phyloP scores from a whole-genome alignment of 2,113 vertebrate species.

The Aspidoscelis tigris region DNA sequence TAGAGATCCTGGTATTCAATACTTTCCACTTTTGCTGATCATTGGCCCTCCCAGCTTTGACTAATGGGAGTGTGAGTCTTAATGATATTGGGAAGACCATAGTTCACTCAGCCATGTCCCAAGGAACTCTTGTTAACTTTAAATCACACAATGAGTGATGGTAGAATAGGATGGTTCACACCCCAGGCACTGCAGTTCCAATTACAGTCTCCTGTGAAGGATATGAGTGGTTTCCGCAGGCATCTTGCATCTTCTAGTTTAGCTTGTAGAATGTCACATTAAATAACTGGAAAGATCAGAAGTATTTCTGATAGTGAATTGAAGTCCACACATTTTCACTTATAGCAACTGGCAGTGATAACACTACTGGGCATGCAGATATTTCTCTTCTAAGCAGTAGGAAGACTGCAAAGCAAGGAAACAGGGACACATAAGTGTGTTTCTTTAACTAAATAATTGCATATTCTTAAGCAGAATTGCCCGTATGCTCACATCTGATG shows the following conservation, averaged over 20 bases:
- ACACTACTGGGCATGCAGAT: neutral
- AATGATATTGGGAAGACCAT: neutral
- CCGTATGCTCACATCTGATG: too few species aligned
- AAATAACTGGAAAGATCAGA: slow-evolving; percentile 7
- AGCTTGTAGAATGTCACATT: slow-evolving; percentile 11
- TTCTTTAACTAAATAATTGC: too few species aligned
- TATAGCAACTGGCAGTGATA: neutral
- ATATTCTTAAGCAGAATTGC: too few species aligned
- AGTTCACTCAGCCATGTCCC: neutral
- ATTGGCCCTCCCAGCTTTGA: neutral
- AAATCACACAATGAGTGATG: neutral
- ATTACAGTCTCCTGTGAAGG: neutral
- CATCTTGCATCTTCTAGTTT: neutral
- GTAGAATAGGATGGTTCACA: neutral
- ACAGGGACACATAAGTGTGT: neutral
- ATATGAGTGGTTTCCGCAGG: neutral
- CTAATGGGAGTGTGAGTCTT: neutral
- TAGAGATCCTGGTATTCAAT: neutral
- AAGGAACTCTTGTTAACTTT: neutral
- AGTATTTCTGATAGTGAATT: neutral
- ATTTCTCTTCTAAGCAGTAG: neutral
- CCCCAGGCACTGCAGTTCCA: neutral
- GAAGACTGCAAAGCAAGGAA: neutral
- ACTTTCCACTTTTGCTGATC: neutral
- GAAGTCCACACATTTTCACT: neutral